Evolutionary conservation across 1,140 invertebrate genomes (phyloP).

Genomic region (Pentalonia nigronervosa): DNA sequence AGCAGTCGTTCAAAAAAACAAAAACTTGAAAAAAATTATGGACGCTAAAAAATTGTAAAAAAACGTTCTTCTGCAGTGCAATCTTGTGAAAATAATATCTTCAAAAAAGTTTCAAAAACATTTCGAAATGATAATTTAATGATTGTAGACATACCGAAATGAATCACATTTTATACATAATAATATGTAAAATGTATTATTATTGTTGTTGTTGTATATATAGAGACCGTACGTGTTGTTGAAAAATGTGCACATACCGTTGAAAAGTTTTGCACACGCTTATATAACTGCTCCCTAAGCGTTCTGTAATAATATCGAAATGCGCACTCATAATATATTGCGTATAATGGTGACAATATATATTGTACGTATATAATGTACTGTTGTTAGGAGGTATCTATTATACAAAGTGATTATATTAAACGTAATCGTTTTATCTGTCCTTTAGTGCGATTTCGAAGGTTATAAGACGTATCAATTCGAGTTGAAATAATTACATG

Average conservation of each 20-base stretch:
- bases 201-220: neutral
- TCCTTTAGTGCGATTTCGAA: neutral
- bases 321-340: neutral
- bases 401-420: neutral
- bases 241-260: conserved; percentile 20
- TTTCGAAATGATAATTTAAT: neutral
- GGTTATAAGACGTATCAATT: neutral
- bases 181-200: neutral
- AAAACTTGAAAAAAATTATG: neutral
- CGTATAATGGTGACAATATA: neutral
- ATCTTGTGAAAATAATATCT: neutral
- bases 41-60: too few species aligned
- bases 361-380: neutral
- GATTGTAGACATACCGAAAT: neutral
- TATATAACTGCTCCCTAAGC: conserved; percentile 7
- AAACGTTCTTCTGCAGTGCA: neutral
- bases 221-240: neutral
- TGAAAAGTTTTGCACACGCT: neutral
- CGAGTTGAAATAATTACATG: neutral
- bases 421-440: neutral
- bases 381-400: neutral
- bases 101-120: neutral
- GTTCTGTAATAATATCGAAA: conserved; percentile 6
- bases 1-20: neutral
- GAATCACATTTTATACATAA: neutral